Evolutionary conservation across 2,113 vertebrate genomes (phyloP).

Genomic region (Odocoileus virginianus): DNA sequence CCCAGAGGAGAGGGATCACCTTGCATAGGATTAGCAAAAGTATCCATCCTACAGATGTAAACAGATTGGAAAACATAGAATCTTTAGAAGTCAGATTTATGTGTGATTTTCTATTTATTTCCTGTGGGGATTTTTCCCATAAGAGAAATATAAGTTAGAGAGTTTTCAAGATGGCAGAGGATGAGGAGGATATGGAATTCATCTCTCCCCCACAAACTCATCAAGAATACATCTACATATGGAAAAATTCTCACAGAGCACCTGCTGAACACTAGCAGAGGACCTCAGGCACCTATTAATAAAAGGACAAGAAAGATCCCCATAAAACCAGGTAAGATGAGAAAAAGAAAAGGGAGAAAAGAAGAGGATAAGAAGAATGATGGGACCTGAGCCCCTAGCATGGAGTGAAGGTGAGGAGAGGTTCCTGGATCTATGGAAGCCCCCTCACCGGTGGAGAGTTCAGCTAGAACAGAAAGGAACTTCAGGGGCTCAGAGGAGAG

Average conservation of each 20-base stretch:
- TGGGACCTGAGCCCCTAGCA: neutral
- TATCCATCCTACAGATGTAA: neutral
- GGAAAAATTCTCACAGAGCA: neutral
- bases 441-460: neutral
- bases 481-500: neutral
- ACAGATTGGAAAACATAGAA: neutral
- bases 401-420: neutral
- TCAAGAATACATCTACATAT: neutral
- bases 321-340: neutral
- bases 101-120: neutral
- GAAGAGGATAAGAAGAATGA: neutral
- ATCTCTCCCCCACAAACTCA: neutral
- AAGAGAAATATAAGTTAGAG: neutral
- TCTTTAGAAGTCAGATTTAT: neutral
- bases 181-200: neutral
- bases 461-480: neutral
- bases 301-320: neutral
- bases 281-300: neutral
- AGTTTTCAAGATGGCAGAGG: neutral
- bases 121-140: neutral
- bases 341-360: neutral
- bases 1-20: neutral
- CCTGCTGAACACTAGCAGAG: neutral
- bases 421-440: neutral
- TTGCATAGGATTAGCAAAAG: neutral